These are phyloP conservation scores for Sinella curviseta DNA, from an alignment of 1,140 invertebrate species.

Conservation along the genomic window DNA sequence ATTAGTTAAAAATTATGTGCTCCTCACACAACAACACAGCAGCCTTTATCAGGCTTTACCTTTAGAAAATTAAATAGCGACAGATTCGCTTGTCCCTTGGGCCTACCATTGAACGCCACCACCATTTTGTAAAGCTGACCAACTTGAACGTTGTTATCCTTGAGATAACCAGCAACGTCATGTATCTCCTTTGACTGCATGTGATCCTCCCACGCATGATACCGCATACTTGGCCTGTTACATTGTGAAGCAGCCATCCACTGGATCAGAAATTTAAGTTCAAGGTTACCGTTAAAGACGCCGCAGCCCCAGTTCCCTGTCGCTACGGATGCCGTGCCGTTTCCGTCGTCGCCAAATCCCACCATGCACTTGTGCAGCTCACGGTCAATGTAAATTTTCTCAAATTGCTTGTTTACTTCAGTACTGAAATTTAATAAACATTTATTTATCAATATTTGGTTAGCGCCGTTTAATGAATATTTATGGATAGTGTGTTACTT, in stretches of 20 bases:
- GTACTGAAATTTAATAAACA: background rate
- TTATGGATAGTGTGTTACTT: background rate
- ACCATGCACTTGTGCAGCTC: constrained; percentile 14
- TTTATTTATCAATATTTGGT: background rate
- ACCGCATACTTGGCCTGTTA: background rate
- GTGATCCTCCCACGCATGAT: background rate
- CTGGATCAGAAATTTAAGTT: constrained; percentile 84
- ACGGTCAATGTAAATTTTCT: background rate
- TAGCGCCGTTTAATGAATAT: background rate
- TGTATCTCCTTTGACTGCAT: background rate
- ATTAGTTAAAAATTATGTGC: too few species aligned
- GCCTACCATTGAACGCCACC: too few species aligned
- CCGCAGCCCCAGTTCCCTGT: constrained; percentile 99
- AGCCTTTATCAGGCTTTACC: too few species aligned
- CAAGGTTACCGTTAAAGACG: constrained; percentile 81
- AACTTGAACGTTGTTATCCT: too few species aligned
- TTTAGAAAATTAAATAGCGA: too few species aligned
- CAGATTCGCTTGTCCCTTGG: too few species aligned
- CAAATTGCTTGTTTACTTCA: background rate
- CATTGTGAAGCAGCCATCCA: constrained; percentile 75
- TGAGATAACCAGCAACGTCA: too few species aligned
- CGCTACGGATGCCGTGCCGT: constrained; percentile 65
- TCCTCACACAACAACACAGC: too few species aligned
- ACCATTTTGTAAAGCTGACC: too few species aligned
- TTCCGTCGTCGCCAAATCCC: constrained; percentile 40